phyloP scores from a whole-genome alignment of 2,113 vertebrate species.

The Megaceryle torquata region DNA sequence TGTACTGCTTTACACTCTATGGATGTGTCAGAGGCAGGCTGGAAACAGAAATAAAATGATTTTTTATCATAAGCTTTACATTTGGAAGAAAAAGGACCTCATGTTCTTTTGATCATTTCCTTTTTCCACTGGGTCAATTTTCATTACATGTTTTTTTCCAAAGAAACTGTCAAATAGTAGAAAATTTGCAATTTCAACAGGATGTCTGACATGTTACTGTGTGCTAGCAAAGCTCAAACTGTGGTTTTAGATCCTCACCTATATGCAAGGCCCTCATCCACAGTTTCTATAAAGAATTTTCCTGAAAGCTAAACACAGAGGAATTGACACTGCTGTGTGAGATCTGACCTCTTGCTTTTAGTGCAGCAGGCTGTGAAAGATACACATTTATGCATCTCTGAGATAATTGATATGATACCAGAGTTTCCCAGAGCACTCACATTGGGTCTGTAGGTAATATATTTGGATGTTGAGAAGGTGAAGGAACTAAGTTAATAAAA shows the following conservation, averaged over 20 bases:
- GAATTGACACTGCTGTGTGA: not conserved
- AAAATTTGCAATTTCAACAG: not conserved
- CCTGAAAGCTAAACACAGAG: not conserved
- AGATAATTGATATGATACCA: not conserved
- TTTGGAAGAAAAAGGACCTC: not conserved
- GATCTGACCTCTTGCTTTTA: not conserved
- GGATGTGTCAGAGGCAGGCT: not conserved
- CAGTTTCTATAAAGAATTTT: not conserved
- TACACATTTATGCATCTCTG: not conserved
- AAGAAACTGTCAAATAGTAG: not conserved
- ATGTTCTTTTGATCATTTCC: not conserved
- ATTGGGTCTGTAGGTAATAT: not conserved
- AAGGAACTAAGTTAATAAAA: not conserved
- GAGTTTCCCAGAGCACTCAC: not conserved
- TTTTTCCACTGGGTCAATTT: not conserved
- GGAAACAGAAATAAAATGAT: not conserved
- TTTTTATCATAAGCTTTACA: not conserved
- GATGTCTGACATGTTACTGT: not conserved
- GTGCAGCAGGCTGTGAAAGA: fast-evolving
- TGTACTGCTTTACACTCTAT: not conserved
- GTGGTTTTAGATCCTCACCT: not conserved
- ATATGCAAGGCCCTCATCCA: not conserved
- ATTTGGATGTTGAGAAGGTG: not conserved
- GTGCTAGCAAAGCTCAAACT: not conserved
- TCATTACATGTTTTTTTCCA: not conserved